Percentiles rank a stretch among this genome's conserved stretches.
Conservation (phyloP, 2,797 vertebrate genomes). For the Muscicapa striata region DNA sequence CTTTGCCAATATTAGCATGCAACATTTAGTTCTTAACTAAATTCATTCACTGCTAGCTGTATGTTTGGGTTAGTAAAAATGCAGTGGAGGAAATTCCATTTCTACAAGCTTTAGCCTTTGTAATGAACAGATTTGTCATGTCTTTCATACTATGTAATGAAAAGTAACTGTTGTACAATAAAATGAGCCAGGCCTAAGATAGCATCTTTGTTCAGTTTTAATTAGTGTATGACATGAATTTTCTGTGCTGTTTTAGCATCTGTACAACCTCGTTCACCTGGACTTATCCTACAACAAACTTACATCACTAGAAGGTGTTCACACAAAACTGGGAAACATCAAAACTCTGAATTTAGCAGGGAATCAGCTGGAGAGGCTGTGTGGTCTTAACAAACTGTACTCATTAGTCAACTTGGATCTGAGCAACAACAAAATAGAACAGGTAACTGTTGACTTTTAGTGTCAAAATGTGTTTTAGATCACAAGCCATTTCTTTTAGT, state of each 20-base stretch:
- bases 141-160: not conserved
- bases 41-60: not conserved
- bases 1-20: not conserved
- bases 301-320: conserved; percentile 85
- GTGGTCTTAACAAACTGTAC: conserved; percentile 93
- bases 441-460: conserved; percentile 76
- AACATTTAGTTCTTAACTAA: not conserved
- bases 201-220: not conserved
- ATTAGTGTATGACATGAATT: not conserved
- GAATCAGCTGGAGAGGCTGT: conserved; percentile 88
- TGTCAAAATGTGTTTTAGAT: not conserved
- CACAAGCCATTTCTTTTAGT: not conserved
- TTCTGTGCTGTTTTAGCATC: conserved; percentile 79
- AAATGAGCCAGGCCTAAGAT: not conserved
- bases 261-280: conserved; percentile 96
- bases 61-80: not conserved
- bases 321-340: conserved; percentile 95
- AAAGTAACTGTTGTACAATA: not conserved
- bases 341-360: conserved; percentile 94
- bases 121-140: not conserved
- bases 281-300: conserved; percentile 95
- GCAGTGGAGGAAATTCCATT: not conserved
- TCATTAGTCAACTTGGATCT: conserved; percentile 95
- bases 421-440: conserved; percentile 88
- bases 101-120: not conserved